A percentile compares a stretch with the other conserved stretches of the same genome.
Conservation (phyloP, 2,113 vertebrate species). For the Narcine bancroftii region DNA sequence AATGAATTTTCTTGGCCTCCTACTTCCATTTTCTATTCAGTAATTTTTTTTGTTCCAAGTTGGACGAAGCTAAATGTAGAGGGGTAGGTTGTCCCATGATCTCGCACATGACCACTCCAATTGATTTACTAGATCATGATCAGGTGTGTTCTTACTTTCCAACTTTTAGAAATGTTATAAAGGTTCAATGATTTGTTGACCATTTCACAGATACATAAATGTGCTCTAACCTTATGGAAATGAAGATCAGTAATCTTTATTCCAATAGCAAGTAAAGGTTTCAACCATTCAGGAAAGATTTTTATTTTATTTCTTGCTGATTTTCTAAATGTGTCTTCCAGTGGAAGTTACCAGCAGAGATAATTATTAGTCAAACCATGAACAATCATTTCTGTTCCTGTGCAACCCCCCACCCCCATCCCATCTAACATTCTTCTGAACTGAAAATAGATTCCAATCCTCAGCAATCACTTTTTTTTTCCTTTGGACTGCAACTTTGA, state of each 20-base stretch:
- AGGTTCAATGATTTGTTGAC: background rate
- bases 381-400: constrained; percentile 31
- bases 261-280: background rate
- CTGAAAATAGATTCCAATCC: constrained; percentile 21
- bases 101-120: background rate
- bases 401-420: background rate
- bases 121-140: background rate
- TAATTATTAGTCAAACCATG: constrained; percentile 32
- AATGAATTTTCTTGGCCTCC: no score
- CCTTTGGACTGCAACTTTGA: background rate
- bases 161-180: background rate
- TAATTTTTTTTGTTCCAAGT: no score
- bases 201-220: background rate
- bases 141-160: background rate
- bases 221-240: background rate
- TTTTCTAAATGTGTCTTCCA: constrained; percentile 31
- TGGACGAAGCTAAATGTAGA: no score
- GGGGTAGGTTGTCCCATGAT: no score
- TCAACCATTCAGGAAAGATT: background rate
- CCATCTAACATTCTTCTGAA: background rate
- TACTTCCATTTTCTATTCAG: no score
- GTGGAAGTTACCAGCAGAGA: constrained; percentile 26
- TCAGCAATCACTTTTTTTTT: background rate
- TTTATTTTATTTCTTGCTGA: constrained; percentile 9
- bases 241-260: background rate